Percentiles rank a stretch among this genome's conserved stretches.
Evolutionary conservation across 92 coral and sea anemone species (phyloP).

Genomic region (Epizoanthus stellaris): DNA sequence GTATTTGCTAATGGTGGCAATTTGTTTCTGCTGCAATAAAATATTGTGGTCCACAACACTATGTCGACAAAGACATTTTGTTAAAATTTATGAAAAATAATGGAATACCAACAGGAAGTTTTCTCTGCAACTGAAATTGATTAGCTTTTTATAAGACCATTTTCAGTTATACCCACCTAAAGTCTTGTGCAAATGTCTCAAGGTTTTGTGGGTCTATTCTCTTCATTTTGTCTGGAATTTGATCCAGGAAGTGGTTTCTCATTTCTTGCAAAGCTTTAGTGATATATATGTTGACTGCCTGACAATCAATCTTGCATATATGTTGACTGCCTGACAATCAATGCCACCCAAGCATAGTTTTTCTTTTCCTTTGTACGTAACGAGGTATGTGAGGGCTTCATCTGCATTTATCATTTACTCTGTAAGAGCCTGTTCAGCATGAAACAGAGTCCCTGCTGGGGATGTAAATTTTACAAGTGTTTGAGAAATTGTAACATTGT

Average conservation of each 20-base stretch:
- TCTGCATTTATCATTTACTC: too few species aligned
- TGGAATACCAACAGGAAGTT: too few species aligned
- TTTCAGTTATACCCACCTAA: constrained; percentile 29
- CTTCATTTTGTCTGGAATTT: constrained; percentile 48
- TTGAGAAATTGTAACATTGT: too few species aligned
- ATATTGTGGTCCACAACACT: too few species aligned
- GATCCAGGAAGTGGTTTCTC: constrained; percentile 55
- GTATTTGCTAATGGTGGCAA: too few species aligned
- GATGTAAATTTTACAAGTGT: too few species aligned
- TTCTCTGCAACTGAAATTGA: too few species aligned
- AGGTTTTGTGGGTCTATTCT: constrained; percentile 47
- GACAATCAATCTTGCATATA: constrained; percentile 24
- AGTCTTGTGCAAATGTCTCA: constrained; percentile 41
- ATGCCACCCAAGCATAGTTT: constrained; percentile 52
- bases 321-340: constrained; percentile 26
- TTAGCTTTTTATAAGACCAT: neutral
- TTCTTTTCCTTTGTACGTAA: constrained; percentile 9
- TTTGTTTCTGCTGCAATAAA: too few species aligned
- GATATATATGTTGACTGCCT: constrained; percentile 13
- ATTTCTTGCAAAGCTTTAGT: constrained; percentile 29
- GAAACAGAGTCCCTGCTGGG: too few species aligned
- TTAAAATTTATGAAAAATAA: too few species aligned
- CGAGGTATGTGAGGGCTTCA: constrained; percentile 32
- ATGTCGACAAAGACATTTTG: too few species aligned
- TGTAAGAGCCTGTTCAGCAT: too few species aligned